Conservation (phyloP, 2,797 vertebrate species). For the Hyperoplus lanceolatus region DNA sequence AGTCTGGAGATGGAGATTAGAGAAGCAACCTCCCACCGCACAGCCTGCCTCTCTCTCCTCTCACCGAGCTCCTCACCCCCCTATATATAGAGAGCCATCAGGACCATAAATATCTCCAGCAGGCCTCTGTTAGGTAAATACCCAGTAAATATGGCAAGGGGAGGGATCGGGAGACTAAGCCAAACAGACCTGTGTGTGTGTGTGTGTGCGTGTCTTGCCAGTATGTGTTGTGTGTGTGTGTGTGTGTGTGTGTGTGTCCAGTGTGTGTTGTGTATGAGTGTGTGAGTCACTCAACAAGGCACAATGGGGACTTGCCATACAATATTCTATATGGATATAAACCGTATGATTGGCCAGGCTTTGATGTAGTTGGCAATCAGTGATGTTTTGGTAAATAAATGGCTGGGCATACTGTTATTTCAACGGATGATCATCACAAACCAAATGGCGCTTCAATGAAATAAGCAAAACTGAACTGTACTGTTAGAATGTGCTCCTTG, state of each 20-base stretch:
- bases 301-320: slow-evolving; percentile 54
- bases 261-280: slow-evolving; percentile 17
- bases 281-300: slow-evolving; percentile 48
- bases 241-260: too few species aligned
- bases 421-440: slow-evolving; percentile 23
- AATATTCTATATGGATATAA: slow-evolving; percentile 28
- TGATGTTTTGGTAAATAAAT: slow-evolving; percentile 33
- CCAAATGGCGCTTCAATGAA: not conserved
- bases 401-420: slow-evolving; percentile 42
- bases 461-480: not conserved
- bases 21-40: slow-evolving; percentile 97
- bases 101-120: slow-evolving; percentile 97
- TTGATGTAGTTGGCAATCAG: slow-evolving; percentile 28
- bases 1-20: slow-evolving; percentile 98
- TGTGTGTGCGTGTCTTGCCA: slow-evolving; percentile 50
- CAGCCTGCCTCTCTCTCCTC: slow-evolving; percentile 82
- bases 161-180: slow-evolving; percentile 89
- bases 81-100: slow-evolving; percentile 95
- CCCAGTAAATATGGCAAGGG: slow-evolving; percentile 95
- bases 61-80: slow-evolving; percentile 78
- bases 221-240: slow-evolving; percentile 6
- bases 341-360: slow-evolving; percentile 20
- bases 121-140: slow-evolving; percentile 97
- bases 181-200: slow-evolving; percentile 87
- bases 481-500: slow-evolving; percentile 2